Percentiles rank a stretch among this genome's conserved stretches.
These are phyloP conservation scores for Archaeoteleia sp. DNA, from an alignment of 2,888 invertebrate genomes.

Conservation along the genomic window DNA sequence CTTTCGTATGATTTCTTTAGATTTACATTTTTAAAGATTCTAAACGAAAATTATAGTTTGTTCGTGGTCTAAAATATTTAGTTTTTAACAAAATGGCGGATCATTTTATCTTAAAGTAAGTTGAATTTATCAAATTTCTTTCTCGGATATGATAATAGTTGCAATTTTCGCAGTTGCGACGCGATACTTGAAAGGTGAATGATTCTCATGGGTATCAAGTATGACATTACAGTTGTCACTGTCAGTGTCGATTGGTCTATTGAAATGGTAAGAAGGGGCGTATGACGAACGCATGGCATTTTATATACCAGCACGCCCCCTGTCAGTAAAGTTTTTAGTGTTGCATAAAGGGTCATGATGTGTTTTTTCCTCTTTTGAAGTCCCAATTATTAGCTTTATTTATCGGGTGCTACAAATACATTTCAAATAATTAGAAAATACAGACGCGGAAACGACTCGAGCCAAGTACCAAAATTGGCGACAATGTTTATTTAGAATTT, in stretches of 20 bases:
- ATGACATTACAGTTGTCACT: slow-evolving; percentile 63
- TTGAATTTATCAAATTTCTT: slow-evolving; percentile 1
- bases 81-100: too few relatives aligned
- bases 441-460: too few relatives aligned
- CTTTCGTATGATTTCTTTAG: too few relatives aligned
- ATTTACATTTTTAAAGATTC: too few relatives aligned
- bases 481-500: too few relatives aligned
- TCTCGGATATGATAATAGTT: background rate
- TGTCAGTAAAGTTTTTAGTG: slow-evolving; percentile 56
- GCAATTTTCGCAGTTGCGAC: background rate
- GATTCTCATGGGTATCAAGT: slow-evolving; percentile 72
- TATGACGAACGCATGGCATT: slow-evolving; percentile 53
- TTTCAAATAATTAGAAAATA: too few relatives aligned
- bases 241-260: slow-evolving; percentile 67
- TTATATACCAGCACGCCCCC: slow-evolving; percentile 60
- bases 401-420: background rate
- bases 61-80: background rate
- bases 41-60: background rate
- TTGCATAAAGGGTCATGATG: background rate
- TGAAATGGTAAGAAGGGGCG: slow-evolving; percentile 70
- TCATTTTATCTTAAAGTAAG: too few relatives aligned
- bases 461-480: too few relatives aligned
- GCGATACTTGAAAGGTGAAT: slow-evolving; percentile 10
- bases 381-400: background rate
- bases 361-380: background rate